Evolutionary conservation across 1,140 invertebrate species (phyloP).

Genomic region (Apis dorsata): DNA sequence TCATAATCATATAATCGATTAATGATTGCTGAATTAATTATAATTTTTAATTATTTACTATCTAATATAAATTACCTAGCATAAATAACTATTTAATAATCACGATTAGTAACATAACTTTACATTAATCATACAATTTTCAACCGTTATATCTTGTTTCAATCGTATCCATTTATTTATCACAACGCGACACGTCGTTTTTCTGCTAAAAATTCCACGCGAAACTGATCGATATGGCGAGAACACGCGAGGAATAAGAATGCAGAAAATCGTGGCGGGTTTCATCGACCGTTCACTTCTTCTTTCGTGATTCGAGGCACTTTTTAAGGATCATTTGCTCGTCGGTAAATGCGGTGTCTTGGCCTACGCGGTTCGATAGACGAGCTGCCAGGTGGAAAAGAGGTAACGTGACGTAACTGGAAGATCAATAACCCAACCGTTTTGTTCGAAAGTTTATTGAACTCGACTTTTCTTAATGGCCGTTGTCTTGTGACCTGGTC

Average conservation of each 20-base stretch:
- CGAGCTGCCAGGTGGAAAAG: slow-evolving; percentile 37
- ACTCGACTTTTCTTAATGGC: slow-evolving; percentile 41
- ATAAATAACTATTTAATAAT: too few species aligned
- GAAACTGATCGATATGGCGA: neutral
- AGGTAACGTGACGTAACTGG: slow-evolving; percentile 60
- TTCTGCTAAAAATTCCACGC: neutral
- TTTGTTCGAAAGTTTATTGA: slow-evolving; percentile 50
- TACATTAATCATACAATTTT: too few species aligned
- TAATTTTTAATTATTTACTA: too few species aligned
- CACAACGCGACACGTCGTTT: neutral
- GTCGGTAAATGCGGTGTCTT: neutral
- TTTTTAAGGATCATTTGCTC: slow-evolving; percentile 9
- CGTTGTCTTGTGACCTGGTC: too few species aligned
- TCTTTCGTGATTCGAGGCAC: neutral
- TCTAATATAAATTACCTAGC: too few species aligned
- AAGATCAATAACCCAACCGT: slow-evolving; percentile 66
- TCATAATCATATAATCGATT: neutral
- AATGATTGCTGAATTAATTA: too few species aligned
- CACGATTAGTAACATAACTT: too few species aligned
- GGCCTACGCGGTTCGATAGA: slow-evolving; percentile 2
- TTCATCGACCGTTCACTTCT: neutral
- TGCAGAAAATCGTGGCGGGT: neutral
- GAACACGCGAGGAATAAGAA: neutral
- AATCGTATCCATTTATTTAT: too few species aligned
- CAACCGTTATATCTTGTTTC: too few species aligned